These are phyloP conservation scores for Amphipyra tragopoginis DNA, from an alignment of 2,888 invertebrate genomes.

Conservation along the genomic window DNA sequence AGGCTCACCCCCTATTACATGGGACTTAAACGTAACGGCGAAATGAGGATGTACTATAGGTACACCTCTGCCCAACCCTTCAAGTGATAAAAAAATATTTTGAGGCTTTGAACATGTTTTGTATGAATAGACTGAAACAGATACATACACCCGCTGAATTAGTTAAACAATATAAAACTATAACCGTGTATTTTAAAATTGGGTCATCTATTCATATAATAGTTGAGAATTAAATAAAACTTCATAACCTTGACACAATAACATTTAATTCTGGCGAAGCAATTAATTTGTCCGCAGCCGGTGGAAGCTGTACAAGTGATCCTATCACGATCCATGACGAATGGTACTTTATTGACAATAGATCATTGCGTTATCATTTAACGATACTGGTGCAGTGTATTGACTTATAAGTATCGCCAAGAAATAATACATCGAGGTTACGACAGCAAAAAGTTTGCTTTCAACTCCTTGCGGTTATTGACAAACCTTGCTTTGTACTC, in stretches of 20 bases:
- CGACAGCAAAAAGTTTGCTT: slow-evolving; percentile 26
- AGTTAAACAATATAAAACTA: slow-evolving; percentile 42
- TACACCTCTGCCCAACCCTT: no score
- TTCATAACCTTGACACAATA: slow-evolving; percentile 84
- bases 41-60: no score
- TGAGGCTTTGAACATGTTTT: background rate
- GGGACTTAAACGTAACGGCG: no score
- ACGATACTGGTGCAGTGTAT: slow-evolving; percentile 32
- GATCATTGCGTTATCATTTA: slow-evolving; percentile 48
- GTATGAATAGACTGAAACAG: slow-evolving; percentile 1
- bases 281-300: slow-evolving; percentile 78
- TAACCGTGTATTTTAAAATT: slow-evolving; percentile 67
- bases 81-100: background rate
- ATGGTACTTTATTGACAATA: slow-evolving; percentile 58
- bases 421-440: slow-evolving; percentile 37
- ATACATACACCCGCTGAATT: slow-evolving; percentile 7
- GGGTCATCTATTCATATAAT: slow-evolving; percentile 73
- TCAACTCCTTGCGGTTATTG: slow-evolving; percentile 34
- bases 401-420: slow-evolving; percentile 19
- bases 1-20: no score
- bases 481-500: slow-evolving; percentile 25
- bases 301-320: slow-evolving; percentile 76
- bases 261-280: slow-evolving; percentile 81
- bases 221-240: slow-evolving; percentile 72
- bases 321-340: slow-evolving; percentile 76